These are phyloP conservation scores for Oreochromis tanganicae DNA, from an alignment of 2,113 vertebrate genomes.

Conservation along the genomic window DNA sequence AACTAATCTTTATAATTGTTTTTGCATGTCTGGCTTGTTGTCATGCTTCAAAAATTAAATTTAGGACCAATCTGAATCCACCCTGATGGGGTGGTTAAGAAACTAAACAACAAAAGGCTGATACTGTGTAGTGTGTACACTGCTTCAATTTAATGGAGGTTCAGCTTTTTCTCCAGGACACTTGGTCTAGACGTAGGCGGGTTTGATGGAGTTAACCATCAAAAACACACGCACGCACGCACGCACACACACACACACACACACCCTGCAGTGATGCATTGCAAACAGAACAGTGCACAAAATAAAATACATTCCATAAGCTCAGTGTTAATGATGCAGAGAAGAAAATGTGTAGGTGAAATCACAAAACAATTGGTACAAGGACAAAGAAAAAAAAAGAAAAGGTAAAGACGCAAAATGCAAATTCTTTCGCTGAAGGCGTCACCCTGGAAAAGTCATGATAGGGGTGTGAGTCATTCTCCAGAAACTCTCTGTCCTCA, in stretches of 20 bases:
- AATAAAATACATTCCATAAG: not conserved
- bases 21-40: not conserved
- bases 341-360: not conserved
- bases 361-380: not conserved
- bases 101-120: not conserved
- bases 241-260: not conserved
- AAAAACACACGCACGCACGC: not conserved
- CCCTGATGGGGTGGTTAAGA: not conserved
- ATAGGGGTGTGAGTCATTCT: constrained; percentile 24
- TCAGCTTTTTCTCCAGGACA: not conserved
- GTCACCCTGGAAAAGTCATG: not conserved
- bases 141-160: not conserved
- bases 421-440: not conserved
- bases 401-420: not conserved
- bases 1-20: not conserved
- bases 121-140: not conserved
- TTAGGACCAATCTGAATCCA: not conserved
- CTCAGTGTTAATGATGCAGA: not conserved
- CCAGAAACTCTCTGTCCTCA: constrained; percentile 2
- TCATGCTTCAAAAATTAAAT: not conserved
- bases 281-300: not conserved
- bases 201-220: not conserved
- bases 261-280: not conserved
- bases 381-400: not conserved
- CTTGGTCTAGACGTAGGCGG: not conserved